A percentile compares a stretch with the other conserved stretches of the same genome.
Conservation (phyloP, 2,113 vertebrate genomes). For the Toxotes jaculatrix region DNA sequence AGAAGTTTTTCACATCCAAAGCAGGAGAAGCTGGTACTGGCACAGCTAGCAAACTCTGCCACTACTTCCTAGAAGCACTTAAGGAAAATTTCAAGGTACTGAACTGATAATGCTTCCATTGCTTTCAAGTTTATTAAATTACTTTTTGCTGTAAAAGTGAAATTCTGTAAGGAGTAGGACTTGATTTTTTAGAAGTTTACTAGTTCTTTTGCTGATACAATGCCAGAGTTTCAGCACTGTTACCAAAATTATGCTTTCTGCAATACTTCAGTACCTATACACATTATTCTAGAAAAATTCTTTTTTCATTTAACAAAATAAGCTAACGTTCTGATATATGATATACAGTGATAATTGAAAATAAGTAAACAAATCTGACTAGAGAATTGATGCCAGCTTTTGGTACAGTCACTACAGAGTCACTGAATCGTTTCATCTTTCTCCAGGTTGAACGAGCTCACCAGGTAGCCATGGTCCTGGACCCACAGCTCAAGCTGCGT, state of each 20-base stretch:
- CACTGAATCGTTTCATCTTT: constrained; percentile 16
- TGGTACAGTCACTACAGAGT: background rate
- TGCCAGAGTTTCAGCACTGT: background rate
- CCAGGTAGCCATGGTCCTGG: constrained; percentile 98
- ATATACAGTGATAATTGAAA: background rate
- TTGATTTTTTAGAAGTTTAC: background rate
- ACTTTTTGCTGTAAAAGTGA: background rate
- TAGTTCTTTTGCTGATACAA: too few relatives aligned
- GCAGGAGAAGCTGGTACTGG: constrained; percentile 94
- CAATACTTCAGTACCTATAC: too few relatives aligned
- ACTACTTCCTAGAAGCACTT: constrained; percentile 96
- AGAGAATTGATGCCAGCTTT: too few relatives aligned
- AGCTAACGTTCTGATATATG: background rate
- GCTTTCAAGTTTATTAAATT: background rate
- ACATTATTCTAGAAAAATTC: background rate
- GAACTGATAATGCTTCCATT: background rate
- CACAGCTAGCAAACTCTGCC: constrained; percentile 96
- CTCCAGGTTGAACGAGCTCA: constrained; percentile 91
- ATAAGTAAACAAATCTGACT: too few relatives aligned
- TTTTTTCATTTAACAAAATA: background rate
- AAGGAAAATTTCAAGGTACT: constrained; percentile 96
- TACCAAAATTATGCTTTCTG: too few relatives aligned
- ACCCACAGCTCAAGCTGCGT: constrained; percentile 96
- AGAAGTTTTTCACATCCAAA: constrained; percentile 99
- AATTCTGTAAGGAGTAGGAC: background rate